Evolutionary conservation across 2,888 invertebrate species (phyloP).

Genomic region (Zygogramma bicolorata): DNA sequence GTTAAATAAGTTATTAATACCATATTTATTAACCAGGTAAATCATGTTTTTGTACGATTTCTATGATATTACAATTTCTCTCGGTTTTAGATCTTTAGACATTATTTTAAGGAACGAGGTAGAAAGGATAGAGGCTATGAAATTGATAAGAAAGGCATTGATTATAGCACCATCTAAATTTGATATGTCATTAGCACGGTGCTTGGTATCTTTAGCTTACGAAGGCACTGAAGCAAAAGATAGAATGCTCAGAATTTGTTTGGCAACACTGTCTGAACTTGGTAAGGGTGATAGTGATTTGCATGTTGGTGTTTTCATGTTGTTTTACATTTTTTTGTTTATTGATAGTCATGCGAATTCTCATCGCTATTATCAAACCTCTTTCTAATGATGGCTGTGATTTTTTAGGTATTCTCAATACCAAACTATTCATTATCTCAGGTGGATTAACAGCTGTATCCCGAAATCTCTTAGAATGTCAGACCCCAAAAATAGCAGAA

Average conservation of each 20-base stretch:
- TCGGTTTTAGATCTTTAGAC: constrained; percentile 81
- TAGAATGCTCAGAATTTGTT: constrained; percentile 83
- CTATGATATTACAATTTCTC: constrained; percentile 11
- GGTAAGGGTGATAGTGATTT: constrained; percentile 69
- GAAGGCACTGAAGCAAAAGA: constrained; percentile 83
- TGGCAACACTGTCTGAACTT: constrained; percentile 90
- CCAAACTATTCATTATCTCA: constrained; percentile 81
- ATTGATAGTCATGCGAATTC: no score
- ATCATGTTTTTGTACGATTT: neutral
- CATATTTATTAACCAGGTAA: constrained; percentile 84
- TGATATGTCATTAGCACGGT: constrained; percentile 81
- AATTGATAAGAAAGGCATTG: constrained; percentile 82
- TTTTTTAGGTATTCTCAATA: constrained; percentile 81
- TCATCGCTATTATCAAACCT: no score
- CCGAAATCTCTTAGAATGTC: constrained; percentile 86
- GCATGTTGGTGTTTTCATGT: no score
- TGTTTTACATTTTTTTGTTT: no score
- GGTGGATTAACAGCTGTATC: constrained; percentile 88
- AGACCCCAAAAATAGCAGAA: constrained; percentile 91
- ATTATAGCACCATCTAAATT: constrained; percentile 76
- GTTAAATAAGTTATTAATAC: constrained; percentile 85
- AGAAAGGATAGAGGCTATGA: constrained; percentile 91
- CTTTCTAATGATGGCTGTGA: no score
- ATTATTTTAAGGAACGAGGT: constrained; percentile 90
- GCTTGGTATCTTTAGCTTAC: constrained; percentile 85